A percentile compares a stretch with the other conserved stretches of the same genome.
These are phyloP conservation scores for Oxytorus armatus DNA, from an alignment of 2,888 invertebrate genomes.

Conservation along the genomic window DNA sequence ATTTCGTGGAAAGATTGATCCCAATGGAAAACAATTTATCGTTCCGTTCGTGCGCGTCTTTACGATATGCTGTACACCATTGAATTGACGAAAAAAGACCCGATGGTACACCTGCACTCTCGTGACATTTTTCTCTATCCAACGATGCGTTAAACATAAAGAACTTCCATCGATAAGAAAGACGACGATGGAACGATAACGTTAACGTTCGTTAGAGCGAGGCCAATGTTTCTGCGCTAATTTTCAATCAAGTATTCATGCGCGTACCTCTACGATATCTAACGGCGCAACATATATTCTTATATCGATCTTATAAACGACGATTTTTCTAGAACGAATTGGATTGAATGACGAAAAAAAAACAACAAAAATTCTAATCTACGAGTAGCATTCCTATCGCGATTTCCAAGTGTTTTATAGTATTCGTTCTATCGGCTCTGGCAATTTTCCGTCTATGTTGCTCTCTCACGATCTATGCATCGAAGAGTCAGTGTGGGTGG, in stretches of 20 bases:
- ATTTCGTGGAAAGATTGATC: too few species aligned
- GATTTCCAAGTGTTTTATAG: conserved; percentile 52
- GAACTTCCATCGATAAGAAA: neutral
- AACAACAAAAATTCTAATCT: conserved; percentile 26
- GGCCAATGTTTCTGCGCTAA: conserved; percentile 31
- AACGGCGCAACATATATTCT: conserved; percentile 31
- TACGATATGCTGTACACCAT: too few species aligned
- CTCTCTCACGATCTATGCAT: conserved; percentile 26
- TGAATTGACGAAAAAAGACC: neutral
- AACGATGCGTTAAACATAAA: neutral
- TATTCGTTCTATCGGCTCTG: conserved; percentile 40
- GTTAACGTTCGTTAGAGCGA: conserved; percentile 11
- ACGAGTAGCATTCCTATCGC: conserved; percentile 33
- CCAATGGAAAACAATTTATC: too few species aligned
- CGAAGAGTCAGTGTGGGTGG: conserved; percentile 43
- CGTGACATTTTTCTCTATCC: neutral
- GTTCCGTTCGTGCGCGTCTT: too few species aligned
- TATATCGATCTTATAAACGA: conserved; percentile 8
- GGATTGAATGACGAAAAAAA: conserved; percentile 8
- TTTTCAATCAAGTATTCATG: conserved; percentile 59
- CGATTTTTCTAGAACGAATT: conserved; percentile 5
- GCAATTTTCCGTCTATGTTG: conserved; percentile 22
- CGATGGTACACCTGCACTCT: neutral
- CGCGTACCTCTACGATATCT: conserved; percentile 30
- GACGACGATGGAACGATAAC: conserved; percentile 13